phyloP scores from a whole-genome alignment of 2,113 vertebrate species.

The Zeus faber region DNA sequence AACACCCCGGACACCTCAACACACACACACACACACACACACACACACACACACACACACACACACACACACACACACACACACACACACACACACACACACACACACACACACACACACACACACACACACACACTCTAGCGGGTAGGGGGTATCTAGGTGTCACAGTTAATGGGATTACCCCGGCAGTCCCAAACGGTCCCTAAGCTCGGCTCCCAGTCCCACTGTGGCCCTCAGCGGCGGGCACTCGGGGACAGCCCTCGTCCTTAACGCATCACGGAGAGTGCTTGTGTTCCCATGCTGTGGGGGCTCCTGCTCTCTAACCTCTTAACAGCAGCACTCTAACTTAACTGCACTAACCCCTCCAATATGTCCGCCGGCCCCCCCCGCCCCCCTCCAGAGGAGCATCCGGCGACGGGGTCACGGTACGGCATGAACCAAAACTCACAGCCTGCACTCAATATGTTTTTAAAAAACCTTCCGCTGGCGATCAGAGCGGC shows the following conservation, averaged over 20 bases:
- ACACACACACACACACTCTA: constrained; percentile 23
- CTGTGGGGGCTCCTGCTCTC: constrained; percentile 70
- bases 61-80: constrained; percentile 21
- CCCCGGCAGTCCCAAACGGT: constrained; percentile 67
- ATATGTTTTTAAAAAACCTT: constrained; percentile 63
- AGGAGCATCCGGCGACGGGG: constrained; percentile 54
- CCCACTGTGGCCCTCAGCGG: constrained; percentile 76
- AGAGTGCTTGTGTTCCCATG: constrained; percentile 72
- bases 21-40: constrained; percentile 23
- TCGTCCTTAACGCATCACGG: constrained; percentile 69
- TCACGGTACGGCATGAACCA: constrained; percentile 66
- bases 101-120: constrained; percentile 1
- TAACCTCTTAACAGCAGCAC: constrained; percentile 74
- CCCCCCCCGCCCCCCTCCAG: constrained; percentile 45
- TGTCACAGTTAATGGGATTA: constrained; percentile 83
- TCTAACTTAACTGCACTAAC: constrained; percentile 70
- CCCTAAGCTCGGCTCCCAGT: constrained; percentile 74
- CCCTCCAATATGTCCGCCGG: constrained; percentile 14
- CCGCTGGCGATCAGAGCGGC: constrained; percentile 59
- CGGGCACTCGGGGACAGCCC: constrained; percentile 35
- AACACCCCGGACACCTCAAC: no score
- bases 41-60: neutral
- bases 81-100: constrained; percentile 20
- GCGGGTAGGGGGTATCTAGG: constrained; percentile 46
- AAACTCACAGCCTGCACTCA: constrained; percentile 41